phyloP scores from a whole-genome alignment of 2,888 invertebrate species.

The Anagyrus pseudococci region DNA sequence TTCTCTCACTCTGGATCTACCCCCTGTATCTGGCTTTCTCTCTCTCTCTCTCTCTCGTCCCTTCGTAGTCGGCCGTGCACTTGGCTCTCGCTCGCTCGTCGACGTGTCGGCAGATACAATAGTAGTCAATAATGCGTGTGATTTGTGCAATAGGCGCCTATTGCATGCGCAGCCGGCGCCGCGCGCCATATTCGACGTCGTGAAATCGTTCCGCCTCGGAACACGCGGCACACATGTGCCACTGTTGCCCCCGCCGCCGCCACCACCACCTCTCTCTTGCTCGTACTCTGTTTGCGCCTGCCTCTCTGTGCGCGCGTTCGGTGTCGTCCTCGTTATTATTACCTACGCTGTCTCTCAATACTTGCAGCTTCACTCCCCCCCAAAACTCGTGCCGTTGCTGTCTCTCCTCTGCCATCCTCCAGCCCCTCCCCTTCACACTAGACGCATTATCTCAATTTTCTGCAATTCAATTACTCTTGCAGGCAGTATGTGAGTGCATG shows the following conservation, averaged over 20 bases:
- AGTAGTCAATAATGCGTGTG: slow-evolving; percentile 60
- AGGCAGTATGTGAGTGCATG: slow-evolving; percentile 1
- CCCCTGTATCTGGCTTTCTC: no score
- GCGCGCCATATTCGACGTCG: slow-evolving; percentile 50
- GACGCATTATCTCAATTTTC: slow-evolving; percentile 31
- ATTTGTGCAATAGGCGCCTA: slow-evolving; percentile 60
- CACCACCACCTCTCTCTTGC: slow-evolving; percentile 9
- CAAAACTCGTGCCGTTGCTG: background rate
- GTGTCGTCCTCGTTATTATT: slow-evolving; percentile 40
- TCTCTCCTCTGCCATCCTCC: no score
- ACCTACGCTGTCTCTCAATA: slow-evolving; percentile 35
- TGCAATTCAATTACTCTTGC: slow-evolving; percentile 34
- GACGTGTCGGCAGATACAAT: slow-evolving; percentile 54
- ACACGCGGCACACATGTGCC: slow-evolving; percentile 54
- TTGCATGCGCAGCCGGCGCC: slow-evolving; percentile 58
- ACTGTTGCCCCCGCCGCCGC: slow-evolving; percentile 23
- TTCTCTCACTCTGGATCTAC: no score
- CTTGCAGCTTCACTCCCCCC: background rate
- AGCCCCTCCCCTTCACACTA: background rate
- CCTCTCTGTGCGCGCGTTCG: slow-evolving; percentile 22
- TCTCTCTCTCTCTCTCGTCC: no score
- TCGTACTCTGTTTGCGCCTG: background rate
- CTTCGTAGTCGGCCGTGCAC: background rate
- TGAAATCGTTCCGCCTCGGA: slow-evolving; percentile 56
- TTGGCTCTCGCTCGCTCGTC: slow-evolving; percentile 41